Evolutionary conservation across 2,113 vertebrate species (phyloP).

Genomic region (Pongo pygmaeus): DNA sequence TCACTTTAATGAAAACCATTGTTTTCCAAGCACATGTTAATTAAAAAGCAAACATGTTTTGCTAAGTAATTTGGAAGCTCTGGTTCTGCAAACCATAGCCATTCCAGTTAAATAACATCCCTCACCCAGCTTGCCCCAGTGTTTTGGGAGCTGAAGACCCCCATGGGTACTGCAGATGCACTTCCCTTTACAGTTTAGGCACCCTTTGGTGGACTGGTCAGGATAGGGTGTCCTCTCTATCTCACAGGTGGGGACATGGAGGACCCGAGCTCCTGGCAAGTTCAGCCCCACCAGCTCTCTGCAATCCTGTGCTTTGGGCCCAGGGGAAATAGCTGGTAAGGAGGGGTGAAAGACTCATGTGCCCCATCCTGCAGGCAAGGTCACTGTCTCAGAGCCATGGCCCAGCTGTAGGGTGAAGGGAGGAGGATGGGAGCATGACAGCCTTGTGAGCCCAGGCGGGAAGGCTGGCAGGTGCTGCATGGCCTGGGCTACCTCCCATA

Average conservation of each 20-base stretch:
- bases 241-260: background rate
- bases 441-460: background rate
- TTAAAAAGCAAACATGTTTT: slow-evolving; percentile 81
- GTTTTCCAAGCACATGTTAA: slow-evolving; percentile 79
- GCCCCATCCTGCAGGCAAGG: background rate
- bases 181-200: background rate
- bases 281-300: background rate
- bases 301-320: background rate
- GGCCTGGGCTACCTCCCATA: background rate
- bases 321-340: background rate
- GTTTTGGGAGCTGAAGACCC: background rate
- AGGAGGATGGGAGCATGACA: background rate
- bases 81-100: slow-evolving; percentile 72
- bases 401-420: background rate
- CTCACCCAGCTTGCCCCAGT: slow-evolving; percentile 22
- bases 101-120: slow-evolving; percentile 41
- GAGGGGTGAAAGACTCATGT: background rate
- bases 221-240: background rate
- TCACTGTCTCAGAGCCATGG: background rate
- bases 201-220: background rate
- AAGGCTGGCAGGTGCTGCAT: background rate
- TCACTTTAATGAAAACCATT: slow-evolving; percentile 80
- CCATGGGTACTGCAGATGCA: background rate
- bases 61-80: slow-evolving; percentile 78
- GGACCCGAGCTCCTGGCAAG: background rate